Conservation (phyloP, 2,113 vertebrate genomes). For the Prietella phreatophila region DNA sequence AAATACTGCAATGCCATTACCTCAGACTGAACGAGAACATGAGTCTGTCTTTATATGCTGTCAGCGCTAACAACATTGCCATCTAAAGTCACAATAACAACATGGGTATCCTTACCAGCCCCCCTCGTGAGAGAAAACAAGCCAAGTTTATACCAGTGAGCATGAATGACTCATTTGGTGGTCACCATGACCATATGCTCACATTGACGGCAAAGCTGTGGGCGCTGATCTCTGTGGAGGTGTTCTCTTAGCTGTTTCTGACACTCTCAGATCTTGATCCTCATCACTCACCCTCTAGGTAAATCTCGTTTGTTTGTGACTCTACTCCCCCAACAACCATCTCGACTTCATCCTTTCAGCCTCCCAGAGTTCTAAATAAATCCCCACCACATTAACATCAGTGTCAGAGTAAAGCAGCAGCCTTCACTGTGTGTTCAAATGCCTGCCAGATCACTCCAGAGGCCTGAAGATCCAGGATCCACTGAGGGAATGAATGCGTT, state of each 20-base stretch:
- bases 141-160: constrained; percentile 46
- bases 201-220: constrained; percentile 61
- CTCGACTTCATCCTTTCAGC: constrained; percentile 8
- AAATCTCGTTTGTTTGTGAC: constrained; percentile 30
- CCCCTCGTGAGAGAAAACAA: background rate
- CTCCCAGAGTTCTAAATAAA: constrained; percentile 50
- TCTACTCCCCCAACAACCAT: constrained; percentile 16
- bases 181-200: constrained; percentile 67
- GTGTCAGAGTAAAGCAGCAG: constrained; percentile 45
- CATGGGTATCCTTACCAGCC: background rate
- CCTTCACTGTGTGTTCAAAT: constrained; percentile 3
- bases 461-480: background rate
- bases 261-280: constrained; percentile 64
- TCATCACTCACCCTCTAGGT: constrained; percentile 59
- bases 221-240: constrained; percentile 53
- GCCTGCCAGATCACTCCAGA: constrained; percentile 26
- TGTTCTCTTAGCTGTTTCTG: constrained; percentile 59
- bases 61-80: constrained; percentile 18
- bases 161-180: constrained; percentile 65
- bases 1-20: background rate
- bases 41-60: background rate
- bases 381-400: constrained; percentile 38
- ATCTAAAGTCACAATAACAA: constrained; percentile 15
- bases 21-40: background rate
- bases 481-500: background rate